These are phyloP conservation scores for Zhengitettix transpicula DNA, from an alignment of 2,888 invertebrate genomes.

Conservation along the genomic window DNA sequence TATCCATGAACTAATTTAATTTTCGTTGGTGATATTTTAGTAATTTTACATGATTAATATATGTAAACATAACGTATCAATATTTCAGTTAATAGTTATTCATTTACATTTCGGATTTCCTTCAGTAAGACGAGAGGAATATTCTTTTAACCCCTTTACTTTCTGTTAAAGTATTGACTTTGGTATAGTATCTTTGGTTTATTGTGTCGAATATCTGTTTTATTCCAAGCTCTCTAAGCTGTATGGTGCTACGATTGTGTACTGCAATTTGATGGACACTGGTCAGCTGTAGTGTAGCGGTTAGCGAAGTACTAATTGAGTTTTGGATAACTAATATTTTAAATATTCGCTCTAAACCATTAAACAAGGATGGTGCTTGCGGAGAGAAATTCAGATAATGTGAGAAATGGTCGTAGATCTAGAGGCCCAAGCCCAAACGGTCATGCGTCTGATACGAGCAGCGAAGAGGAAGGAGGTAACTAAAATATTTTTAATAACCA, in stretches of 20 bases:
- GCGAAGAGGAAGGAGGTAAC: constrained; percentile 58
- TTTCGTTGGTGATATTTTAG: too few relatives aligned
- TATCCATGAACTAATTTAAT: too few relatives aligned
- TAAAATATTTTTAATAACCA: background rate
- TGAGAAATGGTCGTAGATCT: constrained; percentile 75
- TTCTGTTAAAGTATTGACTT: too few relatives aligned
- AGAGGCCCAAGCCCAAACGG: constrained; percentile 83
- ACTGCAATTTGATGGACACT: background rate
- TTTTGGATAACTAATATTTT: background rate
- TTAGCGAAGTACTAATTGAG: background rate
- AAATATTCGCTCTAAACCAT: constrained; percentile 18
- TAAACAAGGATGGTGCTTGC: constrained; percentile 64
- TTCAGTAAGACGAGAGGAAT: too few relatives aligned
- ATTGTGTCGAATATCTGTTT: too few relatives aligned
- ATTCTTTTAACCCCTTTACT: too few relatives aligned
- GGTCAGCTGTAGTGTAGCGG: background rate
- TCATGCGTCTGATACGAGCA: constrained; percentile 65
- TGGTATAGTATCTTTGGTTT: too few relatives aligned
- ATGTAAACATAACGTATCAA: too few relatives aligned
- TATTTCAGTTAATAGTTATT: too few relatives aligned
- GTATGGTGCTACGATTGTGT: background rate
- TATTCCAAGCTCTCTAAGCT: background rate
- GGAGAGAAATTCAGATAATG: constrained; percentile 67
- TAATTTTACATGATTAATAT: too few relatives aligned
- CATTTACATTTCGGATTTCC: too few relatives aligned